phyloP scores from a whole-genome alignment of 2,797 vertebrate genomes.

The Spea hammondii region DNA sequence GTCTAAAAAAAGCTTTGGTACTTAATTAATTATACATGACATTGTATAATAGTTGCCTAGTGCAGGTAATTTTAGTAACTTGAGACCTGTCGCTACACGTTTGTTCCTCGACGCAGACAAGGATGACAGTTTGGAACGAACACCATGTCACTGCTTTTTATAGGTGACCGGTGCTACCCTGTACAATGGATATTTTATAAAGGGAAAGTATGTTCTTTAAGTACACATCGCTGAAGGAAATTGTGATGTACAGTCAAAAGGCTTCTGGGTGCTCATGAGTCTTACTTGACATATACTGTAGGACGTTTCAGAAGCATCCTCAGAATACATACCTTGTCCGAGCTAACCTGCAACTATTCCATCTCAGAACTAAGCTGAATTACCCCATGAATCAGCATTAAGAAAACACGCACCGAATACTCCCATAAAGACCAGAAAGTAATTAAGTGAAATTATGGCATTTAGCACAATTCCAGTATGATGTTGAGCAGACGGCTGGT shows the following conservation, averaged over 20 bases:
- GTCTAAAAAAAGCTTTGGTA: neutral
- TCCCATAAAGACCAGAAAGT: neutral
- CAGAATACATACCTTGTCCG: neutral
- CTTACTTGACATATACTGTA: too few species aligned
- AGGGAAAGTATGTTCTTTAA: too few species aligned
- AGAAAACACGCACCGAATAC: neutral
- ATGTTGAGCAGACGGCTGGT: neutral
- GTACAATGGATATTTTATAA: too few species aligned
- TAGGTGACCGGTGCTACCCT: too few species aligned
- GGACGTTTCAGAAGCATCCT: too few species aligned
- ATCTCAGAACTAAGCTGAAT: neutral
- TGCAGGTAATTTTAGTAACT: slow-evolving; percentile 5
- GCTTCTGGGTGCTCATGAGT: too few species aligned
- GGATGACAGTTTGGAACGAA: neutral
- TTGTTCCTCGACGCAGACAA: slow-evolving; percentile 5
- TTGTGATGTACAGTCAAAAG: too few species aligned
- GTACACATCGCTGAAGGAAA: too few species aligned
- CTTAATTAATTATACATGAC: slow-evolving; percentile 25
- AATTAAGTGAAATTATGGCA: slow-evolving; percentile 9
- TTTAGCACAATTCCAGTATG: neutral
- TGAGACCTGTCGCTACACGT: slow-evolving; percentile 16
- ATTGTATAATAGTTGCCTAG: slow-evolving; percentile 22
- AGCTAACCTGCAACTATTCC: neutral
- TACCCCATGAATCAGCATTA: neutral
- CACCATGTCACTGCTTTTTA: too few species aligned